Percentiles rank a stretch among this genome's conserved stretches.
These are phyloP conservation scores for Stegostoma tigrinum DNA, from an alignment of 2,113 vertebrate species.

Conservation along the genomic window DNA sequence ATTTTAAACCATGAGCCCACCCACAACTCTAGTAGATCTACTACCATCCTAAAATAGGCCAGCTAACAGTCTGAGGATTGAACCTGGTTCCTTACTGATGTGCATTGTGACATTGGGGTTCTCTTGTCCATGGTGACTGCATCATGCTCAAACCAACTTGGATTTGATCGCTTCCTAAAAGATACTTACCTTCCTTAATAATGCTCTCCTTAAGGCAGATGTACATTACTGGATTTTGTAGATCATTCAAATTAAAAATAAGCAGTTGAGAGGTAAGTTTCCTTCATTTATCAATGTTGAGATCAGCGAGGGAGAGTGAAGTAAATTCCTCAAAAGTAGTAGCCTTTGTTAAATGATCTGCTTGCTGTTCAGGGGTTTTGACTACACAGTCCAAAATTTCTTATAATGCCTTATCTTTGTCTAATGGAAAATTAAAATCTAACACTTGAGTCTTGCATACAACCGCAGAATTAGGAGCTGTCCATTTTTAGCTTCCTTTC, in stretches of 20 bases:
- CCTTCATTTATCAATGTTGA: not conserved
- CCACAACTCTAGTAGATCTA: not conserved
- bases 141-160: not conserved
- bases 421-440: slow-evolving; percentile 8
- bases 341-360: slow-evolving; percentile 14
- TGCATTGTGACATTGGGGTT: not conserved
- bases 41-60: not conserved
- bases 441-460: not conserved
- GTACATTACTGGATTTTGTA: not conserved
- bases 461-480: not conserved
- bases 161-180: not conserved
- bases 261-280: not conserved
- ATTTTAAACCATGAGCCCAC: not conserved
- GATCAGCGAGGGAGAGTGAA: not conserved
- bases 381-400: slow-evolving; percentile 1
- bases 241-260: not conserved
- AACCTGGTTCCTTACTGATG: not conserved
- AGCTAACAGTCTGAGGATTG: not conserved
- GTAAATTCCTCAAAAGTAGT: slow-evolving; percentile 3
- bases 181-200: not conserved
- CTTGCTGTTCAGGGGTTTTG: not conserved
- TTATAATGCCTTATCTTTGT: not conserved
- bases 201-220: not conserved
- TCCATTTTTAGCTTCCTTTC: not conserved
- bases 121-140: not conserved